Evolutionary conservation across 1,140 invertebrate species (phyloP).

Genomic region (Lucilia cuprina): DNA sequence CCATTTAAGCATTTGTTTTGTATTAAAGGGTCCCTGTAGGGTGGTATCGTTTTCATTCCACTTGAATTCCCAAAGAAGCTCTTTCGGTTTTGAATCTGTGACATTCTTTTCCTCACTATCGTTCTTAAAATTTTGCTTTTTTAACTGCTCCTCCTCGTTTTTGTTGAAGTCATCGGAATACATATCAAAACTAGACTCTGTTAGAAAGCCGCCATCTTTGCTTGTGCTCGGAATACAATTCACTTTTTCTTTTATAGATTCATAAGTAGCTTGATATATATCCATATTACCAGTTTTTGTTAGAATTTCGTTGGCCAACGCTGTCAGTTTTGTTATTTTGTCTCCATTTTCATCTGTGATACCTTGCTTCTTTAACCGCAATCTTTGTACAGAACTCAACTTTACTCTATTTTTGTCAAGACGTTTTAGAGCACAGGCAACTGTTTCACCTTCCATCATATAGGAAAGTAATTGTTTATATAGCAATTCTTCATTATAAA

Average conservation of each 20-base stretch:
- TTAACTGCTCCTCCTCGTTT: constrained; percentile 69
- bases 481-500: constrained; percentile 71
- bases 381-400: constrained; percentile 77
- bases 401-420: constrained; percentile 76
- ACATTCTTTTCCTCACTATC: neutral
- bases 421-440: constrained; percentile 82
- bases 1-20: constrained; percentile 89
- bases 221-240: constrained; percentile 47
- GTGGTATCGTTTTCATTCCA: constrained; percentile 81
- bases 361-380: constrained; percentile 78
- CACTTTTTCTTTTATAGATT: constrained; percentile 70
- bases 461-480: constrained; percentile 82
- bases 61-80: constrained; percentile 89
- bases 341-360: constrained; percentile 73
- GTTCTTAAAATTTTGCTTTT: neutral
- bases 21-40: constrained; percentile 84
- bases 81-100: neutral
- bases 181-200: constrained; percentile 82
- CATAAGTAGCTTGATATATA: constrained; percentile 92
- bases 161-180: constrained; percentile 91
- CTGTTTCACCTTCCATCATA: constrained; percentile 85
- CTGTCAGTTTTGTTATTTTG: constrained; percentile 82
- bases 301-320: constrained; percentile 86
- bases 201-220: constrained; percentile 53
- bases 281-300: constrained; percentile 90